phyloP scores from a whole-genome alignment of 2,888 invertebrate genomes.

The Toxonevra muliebris region DNA sequence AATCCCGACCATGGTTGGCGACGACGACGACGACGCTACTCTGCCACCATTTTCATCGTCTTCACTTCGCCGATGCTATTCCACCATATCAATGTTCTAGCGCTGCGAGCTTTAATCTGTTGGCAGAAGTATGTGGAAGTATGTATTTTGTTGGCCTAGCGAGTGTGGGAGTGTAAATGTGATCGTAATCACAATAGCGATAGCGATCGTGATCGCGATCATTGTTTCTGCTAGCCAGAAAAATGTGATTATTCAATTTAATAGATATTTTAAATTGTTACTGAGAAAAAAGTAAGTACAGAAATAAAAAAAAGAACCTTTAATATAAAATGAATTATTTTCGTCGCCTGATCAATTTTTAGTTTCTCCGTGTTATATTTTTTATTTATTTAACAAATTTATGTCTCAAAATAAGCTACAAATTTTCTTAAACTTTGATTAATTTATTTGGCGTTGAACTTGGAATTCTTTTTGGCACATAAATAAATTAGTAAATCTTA shows the following conservation, averaged over 20 bases:
- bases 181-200: no score
- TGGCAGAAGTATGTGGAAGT: background rate
- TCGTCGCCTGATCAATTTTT: background rate
- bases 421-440: slow-evolving; percentile 23
- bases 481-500: slow-evolving; percentile 26
- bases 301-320: background rate
- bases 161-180: no score
- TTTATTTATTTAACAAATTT: no score
- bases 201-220: no score
- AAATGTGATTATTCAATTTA: slow-evolving; percentile 16
- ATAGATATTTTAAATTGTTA: no score
- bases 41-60: background rate
- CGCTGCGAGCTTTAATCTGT: background rate
- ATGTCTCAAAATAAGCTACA: no score
- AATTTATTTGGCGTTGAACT: slow-evolving; percentile 27
- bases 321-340: slow-evolving; percentile 1
- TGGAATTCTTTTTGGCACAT: slow-evolving; percentile 20
- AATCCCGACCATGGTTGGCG: slow-evolving; percentile 43
- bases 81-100: no score
- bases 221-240: background rate
- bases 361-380: no score
- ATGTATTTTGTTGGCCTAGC: background rate
- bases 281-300: background rate
- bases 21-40: background rate
- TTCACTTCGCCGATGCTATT: no score